Conservation (phyloP, 92 coral and sea anemone species). For the Pocillopora meandrina region DNA sequence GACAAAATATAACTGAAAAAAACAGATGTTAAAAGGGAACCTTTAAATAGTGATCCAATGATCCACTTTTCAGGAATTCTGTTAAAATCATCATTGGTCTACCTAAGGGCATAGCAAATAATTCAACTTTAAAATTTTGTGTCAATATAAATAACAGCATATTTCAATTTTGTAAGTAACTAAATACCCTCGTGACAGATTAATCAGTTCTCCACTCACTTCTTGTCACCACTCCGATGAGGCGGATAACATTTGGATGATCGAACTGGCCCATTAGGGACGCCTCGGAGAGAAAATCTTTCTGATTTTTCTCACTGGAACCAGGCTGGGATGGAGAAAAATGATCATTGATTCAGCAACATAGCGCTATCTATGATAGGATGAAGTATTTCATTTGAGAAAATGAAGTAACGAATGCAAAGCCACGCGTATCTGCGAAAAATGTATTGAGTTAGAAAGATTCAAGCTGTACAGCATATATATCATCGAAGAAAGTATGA, state of each 20-base stretch:
- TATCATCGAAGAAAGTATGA: neutral
- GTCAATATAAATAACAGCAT: too few relatives aligned
- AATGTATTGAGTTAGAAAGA: too few relatives aligned
- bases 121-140: too few relatives aligned
- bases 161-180: too few relatives aligned
- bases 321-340: slow-evolving; percentile 48
- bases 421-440: too few relatives aligned
- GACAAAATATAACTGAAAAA: neutral
- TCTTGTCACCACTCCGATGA: slow-evolving; percentile 69
- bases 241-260: slow-evolving; percentile 64
- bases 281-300: slow-evolving; percentile 76
- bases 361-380: too few relatives aligned
- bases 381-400: too few relatives aligned
- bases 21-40: slow-evolving; percentile 12
- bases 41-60: slow-evolving; percentile 77
- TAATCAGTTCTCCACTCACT: slow-evolving; percentile 33
- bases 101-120: slow-evolving; percentile 1
- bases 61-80: slow-evolving; percentile 85
- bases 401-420: too few relatives aligned
- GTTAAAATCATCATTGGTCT: slow-evolving; percentile 88
- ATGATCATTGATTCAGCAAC: neutral
- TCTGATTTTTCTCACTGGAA: slow-evolving; percentile 59
- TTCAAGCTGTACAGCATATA: too few relatives aligned
- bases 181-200: too few relatives aligned
- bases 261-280: slow-evolving; percentile 75